Evolutionary conservation across 2,797 vertebrate species (phyloP), one percentile per base, ranked within the genome.

Genomic region (Buceros bicornis): DNA sequence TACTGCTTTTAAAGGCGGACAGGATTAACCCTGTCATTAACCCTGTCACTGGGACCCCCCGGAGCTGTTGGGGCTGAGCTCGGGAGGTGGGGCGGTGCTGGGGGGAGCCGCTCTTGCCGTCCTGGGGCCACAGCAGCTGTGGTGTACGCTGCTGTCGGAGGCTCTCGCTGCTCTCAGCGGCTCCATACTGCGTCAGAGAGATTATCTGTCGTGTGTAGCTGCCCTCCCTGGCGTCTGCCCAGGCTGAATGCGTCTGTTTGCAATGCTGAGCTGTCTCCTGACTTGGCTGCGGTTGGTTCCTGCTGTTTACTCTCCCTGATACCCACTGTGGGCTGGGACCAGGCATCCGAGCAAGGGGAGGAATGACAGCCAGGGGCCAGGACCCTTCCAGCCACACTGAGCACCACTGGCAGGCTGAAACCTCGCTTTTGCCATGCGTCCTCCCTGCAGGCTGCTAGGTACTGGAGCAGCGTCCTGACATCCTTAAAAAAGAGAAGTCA

Each of bases 81-180:
- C 0, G 1, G n/a, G 35, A 65, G 43, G 33, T 0, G 0, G 33
- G 47, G 60, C 35, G 31, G 6, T 0, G 0, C 65, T 13, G 4
- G 3, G 24, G 6, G 22, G 26, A 61, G 37, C 28, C 3, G 0
- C 20, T 8, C 33, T 22, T 1, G 0, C 20, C 0, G 0, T n/a
- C 20, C 40, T 0, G 0, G n/a, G 45, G 45, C 61, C 40, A 3
- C 33, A 0, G 1, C 31, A 50, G 40, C 54, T 33, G 37, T 4
- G 29, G 40, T 64, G 15, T 0, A 3, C 16, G 28, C 51, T 40
- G 37, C 47, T 16, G 58, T 17, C 1, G 11, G 51, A 61, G 62
- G 66, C 29, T 47, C 76, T 42, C 83, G 48, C 50, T 0, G 2
- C 73, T 43, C 70, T 29, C 82, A 22, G 73, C 61, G 53, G 77